These are phyloP conservation scores for Hippocampus mohnikei DNA, from an alignment of 2,113 vertebrate species.

Conservation along the genomic window DNA sequence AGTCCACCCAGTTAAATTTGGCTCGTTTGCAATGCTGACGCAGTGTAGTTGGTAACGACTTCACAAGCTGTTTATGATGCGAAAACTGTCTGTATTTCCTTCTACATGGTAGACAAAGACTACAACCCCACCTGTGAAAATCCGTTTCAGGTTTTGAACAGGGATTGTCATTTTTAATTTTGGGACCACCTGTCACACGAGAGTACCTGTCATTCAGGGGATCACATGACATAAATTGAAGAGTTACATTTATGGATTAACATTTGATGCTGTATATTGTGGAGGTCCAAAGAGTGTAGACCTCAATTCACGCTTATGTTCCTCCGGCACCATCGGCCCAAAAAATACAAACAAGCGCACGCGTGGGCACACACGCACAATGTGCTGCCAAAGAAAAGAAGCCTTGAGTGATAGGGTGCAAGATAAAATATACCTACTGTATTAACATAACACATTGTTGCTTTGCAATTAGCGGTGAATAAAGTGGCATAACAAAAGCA, in stretches of 20 bases:
- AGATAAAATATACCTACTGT: slow-evolving; percentile 29
- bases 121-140: background rate
- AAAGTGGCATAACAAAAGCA: background rate
- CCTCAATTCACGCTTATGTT: slow-evolving; percentile 4
- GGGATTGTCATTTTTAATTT: background rate
- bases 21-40: slow-evolving; percentile 63
- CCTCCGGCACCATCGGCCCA: background rate
- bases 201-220: too few relatives aligned
- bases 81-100: slow-evolving; percentile 18
- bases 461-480: slow-evolving; percentile 27
- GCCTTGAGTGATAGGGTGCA: slow-evolving; percentile 2
- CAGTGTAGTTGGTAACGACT: slow-evolving; percentile 46
- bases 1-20: slow-evolving; percentile 47
- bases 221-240: too few relatives aligned
- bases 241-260: too few relatives aligned
- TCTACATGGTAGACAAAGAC: background rate
- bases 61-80: slow-evolving; percentile 53
- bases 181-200: too few relatives aligned
- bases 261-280: too few relatives aligned
- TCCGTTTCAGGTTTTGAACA: background rate
- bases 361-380: background rate
- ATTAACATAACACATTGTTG: slow-evolving; percentile 30
- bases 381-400: background rate
- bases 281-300: too few relatives aligned
- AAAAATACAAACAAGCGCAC: background rate